These are phyloP conservation scores for Drosophila flavopinicola DNA, from an alignment of 2,888 invertebrate species.

Conservation along the genomic window DNA sequence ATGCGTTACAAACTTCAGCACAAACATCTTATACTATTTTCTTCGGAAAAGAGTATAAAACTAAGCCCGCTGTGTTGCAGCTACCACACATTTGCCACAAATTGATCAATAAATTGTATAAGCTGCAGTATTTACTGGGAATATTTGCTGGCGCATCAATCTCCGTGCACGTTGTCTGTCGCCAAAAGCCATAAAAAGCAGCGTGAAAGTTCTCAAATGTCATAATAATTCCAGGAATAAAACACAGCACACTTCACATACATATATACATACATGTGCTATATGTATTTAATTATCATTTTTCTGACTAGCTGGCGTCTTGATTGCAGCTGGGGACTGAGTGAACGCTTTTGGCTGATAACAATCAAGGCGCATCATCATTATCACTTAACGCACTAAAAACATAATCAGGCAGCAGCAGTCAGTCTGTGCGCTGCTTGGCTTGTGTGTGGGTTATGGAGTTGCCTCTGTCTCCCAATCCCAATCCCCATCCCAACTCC, in stretches of 20 bases:
- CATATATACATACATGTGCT: conserved; percentile 7
- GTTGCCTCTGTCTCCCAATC: conserved; percentile 27
- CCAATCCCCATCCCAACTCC: too few species aligned
- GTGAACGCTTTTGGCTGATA: conserved; percentile 63
- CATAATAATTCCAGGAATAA: conserved; percentile 81
- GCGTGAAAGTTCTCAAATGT: conserved; percentile 82
- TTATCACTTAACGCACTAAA: conserved; percentile 80
- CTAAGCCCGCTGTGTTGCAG: conserved; percentile 57
- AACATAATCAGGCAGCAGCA: conserved; percentile 75
- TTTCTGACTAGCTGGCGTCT: conserved; percentile 63
- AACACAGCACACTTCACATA: conserved; percentile 27
- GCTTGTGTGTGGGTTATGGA: conserved; percentile 51
- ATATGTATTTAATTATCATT: conserved; percentile 57
- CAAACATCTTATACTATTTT: too few species aligned
- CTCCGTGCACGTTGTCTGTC: conserved; percentile 70
- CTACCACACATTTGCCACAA: conserved; percentile 73
- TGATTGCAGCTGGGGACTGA: conserved; percentile 57
- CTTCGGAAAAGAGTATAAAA: too few species aligned
- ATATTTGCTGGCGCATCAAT: conserved; percentile 71
- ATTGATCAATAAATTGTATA: conserved; percentile 73
- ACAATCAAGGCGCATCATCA: conserved; percentile 76
- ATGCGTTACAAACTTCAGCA: too few species aligned
- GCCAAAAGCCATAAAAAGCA: conserved; percentile 73
- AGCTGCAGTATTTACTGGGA: conserved; percentile 64
- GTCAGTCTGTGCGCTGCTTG: conserved; percentile 5